Conservation (phyloP, 2,797 vertebrate species). For the Pipistrellus kuhlii region DNA sequence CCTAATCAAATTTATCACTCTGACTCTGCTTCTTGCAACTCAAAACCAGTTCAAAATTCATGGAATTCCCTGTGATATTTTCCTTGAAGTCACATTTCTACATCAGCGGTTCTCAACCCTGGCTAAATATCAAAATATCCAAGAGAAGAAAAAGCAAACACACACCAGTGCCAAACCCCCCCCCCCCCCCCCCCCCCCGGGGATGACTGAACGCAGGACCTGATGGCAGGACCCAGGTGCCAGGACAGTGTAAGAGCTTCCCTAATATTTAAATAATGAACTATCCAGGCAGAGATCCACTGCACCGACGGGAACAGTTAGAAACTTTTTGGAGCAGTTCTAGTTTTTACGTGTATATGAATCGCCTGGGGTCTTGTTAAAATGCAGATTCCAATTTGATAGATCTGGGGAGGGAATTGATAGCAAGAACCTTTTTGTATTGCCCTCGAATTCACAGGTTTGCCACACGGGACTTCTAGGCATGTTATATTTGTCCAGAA, state of each 20-base stretch:
- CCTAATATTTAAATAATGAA: not conserved
- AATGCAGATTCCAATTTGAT: slow-evolving; percentile 37
- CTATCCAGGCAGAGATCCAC: not conserved
- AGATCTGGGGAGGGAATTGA: not conserved
- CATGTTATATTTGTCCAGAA: not conserved
- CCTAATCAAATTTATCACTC: slow-evolving; percentile 16
- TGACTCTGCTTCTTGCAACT: not conserved
- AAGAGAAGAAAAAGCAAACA: not conserved
- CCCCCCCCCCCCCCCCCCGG: no score
- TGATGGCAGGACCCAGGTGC: not conserved
- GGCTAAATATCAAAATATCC: slow-evolving; percentile 33
- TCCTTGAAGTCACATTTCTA: slow-evolving; percentile 51
- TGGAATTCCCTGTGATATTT: slow-evolving; percentile 24
- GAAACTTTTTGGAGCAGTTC: slow-evolving; percentile 23
- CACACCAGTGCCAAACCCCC: not conserved
- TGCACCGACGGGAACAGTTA: not conserved
- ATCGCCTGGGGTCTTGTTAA: slow-evolving; percentile 36
- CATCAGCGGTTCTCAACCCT: not conserved
- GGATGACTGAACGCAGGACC: not conserved
- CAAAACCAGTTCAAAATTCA: slow-evolving; percentile 33
- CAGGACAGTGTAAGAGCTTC: not conserved
- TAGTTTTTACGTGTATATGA: not conserved
- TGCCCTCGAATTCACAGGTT: not conserved
- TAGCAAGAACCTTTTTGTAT: not conserved
- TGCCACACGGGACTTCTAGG: not conserved